phyloP scores from a whole-genome alignment of 2,113 vertebrate genomes.

The Casuarius casuarius region DNA sequence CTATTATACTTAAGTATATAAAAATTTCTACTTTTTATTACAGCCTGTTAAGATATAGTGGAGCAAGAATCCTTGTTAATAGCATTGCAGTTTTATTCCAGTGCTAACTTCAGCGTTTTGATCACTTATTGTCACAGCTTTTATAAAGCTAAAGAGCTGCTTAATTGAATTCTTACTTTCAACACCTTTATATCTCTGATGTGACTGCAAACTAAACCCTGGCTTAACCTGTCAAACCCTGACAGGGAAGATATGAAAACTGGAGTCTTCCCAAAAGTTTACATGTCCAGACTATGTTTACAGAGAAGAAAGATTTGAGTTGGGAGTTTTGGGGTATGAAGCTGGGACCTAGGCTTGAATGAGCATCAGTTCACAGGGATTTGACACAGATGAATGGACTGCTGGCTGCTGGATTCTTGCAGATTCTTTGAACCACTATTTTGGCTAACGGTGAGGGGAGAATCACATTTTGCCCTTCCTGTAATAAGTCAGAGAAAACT shows the following conservation, averaged over 20 bases:
- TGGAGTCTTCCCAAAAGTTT: not conserved
- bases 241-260: not conserved
- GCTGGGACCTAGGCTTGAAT: not conserved
- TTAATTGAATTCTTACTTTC: not conserved
- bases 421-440: not conserved
- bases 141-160: not conserved
- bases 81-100: not conserved
- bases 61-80: not conserved
- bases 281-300: not conserved
- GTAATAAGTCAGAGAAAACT: not conserved
- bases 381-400: slow-evolving; percentile 9
- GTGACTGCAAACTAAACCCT: not conserved
- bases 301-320: not conserved
- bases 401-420: not conserved
- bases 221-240: not conserved
- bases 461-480: not conserved
- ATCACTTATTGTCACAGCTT: not conserved
- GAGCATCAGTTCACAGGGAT: not conserved
- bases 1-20: not conserved
- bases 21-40: not conserved
- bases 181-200: not conserved
- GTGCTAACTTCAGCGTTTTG: not conserved
- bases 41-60: not conserved
- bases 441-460: not conserved
- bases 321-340: not conserved